These are phyloP conservation scores for Tetrax tetrax DNA, from an alignment of 2,113 vertebrate species.

Conservation along the genomic window DNA sequence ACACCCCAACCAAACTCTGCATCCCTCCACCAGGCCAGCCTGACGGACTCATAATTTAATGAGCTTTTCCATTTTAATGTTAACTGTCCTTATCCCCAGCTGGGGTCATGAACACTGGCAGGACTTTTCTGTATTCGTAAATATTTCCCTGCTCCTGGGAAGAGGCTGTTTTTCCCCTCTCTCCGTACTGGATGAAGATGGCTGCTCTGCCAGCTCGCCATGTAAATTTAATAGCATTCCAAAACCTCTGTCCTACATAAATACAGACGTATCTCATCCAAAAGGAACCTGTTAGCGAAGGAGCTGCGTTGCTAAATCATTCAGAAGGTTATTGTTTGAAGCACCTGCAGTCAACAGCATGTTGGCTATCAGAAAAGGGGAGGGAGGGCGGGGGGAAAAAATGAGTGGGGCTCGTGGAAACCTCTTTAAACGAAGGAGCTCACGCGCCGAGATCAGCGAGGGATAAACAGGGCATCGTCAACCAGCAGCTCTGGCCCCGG, in stretches of 20 bases:
- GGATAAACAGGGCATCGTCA: background rate
- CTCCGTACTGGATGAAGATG: background rate
- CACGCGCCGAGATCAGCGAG: background rate
- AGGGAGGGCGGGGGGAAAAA: background rate
- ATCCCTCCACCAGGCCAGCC: background rate
- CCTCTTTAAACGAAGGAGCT: background rate
- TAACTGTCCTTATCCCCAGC: background rate
- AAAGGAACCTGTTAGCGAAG: constrained; percentile 6
- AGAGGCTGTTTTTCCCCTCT: background rate
- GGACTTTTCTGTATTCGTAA: background rate
- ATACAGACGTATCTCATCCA: constrained; percentile 2
- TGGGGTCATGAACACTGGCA: background rate
- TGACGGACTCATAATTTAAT: background rate
- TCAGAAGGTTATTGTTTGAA: constrained; percentile 44
- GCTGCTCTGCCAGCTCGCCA: background rate
- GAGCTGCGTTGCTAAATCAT: constrained; percentile 40
- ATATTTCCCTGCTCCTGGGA: background rate
- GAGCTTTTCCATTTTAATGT: background rate
- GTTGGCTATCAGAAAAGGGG: background rate
- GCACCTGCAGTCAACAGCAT: background rate
- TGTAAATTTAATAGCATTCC: constrained; percentile 60
- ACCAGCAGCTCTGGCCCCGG: constrained; percentile 3
- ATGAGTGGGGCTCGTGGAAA: background rate
- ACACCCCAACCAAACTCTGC: background rate
- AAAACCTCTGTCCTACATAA: constrained; percentile 43